phyloP scores from a whole-genome alignment of 2,888 invertebrate species.

The Onthophagus sagittarius region DNA sequence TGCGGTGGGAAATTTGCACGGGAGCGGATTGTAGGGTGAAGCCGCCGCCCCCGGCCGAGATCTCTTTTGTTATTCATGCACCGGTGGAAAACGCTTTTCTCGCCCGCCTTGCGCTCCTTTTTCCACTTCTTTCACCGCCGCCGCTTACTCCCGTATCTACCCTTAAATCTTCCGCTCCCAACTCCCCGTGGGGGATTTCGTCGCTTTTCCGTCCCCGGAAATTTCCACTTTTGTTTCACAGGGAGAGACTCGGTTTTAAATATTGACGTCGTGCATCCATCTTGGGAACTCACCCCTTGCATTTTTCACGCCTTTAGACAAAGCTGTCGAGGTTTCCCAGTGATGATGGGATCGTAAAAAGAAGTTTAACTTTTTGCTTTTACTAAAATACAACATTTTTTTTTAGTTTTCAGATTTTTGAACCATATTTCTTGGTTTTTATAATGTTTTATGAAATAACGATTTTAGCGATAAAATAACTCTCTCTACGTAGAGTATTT shows the following conservation, averaged over 20 bases:
- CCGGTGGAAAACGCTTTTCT: neutral
- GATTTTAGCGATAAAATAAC: neutral
- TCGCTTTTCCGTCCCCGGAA: slow-evolving; percentile 5
- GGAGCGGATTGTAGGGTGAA: slow-evolving; percentile 6
- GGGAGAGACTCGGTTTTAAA: slow-evolving; percentile 6
- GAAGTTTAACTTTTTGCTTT: neutral
- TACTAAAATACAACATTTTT: neutral
- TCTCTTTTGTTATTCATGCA: slow-evolving; percentile 11
- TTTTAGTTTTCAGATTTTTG: too few relatives aligned
- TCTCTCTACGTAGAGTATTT: neutral
- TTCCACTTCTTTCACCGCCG: slow-evolving; percentile 2
- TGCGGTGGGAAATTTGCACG: slow-evolving; percentile 7
- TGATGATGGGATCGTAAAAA: neutral
- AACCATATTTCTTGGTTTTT: too few relatives aligned
- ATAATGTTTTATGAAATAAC: neutral
- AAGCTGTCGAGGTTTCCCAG: neutral
- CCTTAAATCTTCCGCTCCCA: slow-evolving; percentile 12
- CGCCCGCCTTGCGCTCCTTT: slow-evolving; percentile 8
- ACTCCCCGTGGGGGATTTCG: neutral
- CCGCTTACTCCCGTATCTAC: slow-evolving; percentile 12
- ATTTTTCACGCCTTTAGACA: neutral
- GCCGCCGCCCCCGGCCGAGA: neutral
- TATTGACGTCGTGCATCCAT: slow-evolving; percentile 11
- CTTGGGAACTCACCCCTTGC: neutral
- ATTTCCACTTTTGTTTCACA: slow-evolving; percentile 12